Conservation (phyloP, 2,888 invertebrate species). For the Crossocerus cetratus region DNA sequence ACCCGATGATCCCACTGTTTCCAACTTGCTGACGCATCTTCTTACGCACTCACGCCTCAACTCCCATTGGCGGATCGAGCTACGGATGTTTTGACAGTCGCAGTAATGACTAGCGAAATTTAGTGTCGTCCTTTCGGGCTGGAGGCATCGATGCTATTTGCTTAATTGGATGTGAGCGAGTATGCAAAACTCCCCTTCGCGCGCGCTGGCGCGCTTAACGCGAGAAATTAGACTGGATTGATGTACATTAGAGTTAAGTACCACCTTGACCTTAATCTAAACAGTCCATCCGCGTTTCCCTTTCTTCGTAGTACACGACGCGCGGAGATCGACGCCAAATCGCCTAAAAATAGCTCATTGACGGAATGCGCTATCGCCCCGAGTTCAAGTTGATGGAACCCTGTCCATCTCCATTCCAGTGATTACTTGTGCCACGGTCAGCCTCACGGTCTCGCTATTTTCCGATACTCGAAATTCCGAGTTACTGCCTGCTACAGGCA, state of each 20-base stretch:
- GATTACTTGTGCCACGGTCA: background rate
- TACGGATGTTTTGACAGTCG: background rate
- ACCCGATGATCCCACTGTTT: background rate
- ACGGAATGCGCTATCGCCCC: background rate
- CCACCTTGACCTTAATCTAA: slow-evolving; percentile 32
- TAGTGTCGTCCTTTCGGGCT: background rate
- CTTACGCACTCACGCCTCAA: background rate
- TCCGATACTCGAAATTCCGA: too few species aligned
- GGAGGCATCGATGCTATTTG: background rate
- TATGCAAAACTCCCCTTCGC: background rate
- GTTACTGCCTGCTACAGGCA: too few species aligned
- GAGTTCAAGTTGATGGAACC: background rate
- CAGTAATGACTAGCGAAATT: background rate
- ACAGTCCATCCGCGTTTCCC: slow-evolving; percentile 5
- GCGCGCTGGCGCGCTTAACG: slow-evolving; percentile 8
- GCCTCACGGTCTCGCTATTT: background rate
- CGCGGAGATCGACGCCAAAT: background rate
- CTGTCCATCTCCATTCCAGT: background rate
- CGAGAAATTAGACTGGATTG: slow-evolving; percentile 12
- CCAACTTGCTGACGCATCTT: background rate
- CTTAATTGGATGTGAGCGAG: slow-evolving; percentile 2
- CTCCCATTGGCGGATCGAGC: background rate
- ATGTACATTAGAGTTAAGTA: slow-evolving; percentile 5
- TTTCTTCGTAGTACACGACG: background rate
- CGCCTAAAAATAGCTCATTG: background rate